phyloP scores from a whole-genome alignment of 2,888 invertebrate species.

The Quadroppia sp. region DNA sequence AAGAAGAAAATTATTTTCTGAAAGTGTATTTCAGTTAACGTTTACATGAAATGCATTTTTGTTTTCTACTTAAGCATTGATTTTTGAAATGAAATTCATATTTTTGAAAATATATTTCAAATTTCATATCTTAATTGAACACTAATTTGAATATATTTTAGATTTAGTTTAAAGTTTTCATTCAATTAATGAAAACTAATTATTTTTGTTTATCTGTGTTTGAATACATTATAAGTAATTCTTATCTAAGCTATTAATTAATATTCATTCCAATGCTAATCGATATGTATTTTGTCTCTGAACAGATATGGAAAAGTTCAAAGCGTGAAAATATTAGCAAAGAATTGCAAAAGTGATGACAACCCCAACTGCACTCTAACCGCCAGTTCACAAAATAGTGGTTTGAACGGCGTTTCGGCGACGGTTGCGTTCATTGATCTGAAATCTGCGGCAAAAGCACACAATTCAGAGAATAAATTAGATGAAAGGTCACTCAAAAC shows the following conservation, averaged over 20 bases:
- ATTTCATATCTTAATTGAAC: no score
- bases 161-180: no score
- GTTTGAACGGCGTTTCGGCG: slow-evolving; percentile 62
- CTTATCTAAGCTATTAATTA: background rate
- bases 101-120: no score
- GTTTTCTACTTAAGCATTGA: no score
- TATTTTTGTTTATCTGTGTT: no score
- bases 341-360: slow-evolving; percentile 46
- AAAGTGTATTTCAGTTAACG: no score
- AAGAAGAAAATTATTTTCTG: no score
- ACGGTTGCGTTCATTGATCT: slow-evolving; percentile 95
- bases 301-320: slow-evolving; percentile 94
- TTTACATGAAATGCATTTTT: no score
- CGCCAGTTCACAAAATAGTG: background rate
- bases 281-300: no score
- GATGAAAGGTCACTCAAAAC: slow-evolving; percentile 81
- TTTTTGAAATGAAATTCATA: no score
- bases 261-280: background rate
- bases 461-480: slow-evolving; percentile 80
- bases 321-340: slow-evolving; percentile 84
- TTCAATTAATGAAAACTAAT: no score
- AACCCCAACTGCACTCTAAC: slow-evolving; percentile 16
- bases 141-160: no score
- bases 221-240: background rate
- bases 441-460: slow-evolving; percentile 90